phyloP scores from a whole-genome alignment of 1,140 invertebrate genomes.

The Goniozus legneri region DNA sequence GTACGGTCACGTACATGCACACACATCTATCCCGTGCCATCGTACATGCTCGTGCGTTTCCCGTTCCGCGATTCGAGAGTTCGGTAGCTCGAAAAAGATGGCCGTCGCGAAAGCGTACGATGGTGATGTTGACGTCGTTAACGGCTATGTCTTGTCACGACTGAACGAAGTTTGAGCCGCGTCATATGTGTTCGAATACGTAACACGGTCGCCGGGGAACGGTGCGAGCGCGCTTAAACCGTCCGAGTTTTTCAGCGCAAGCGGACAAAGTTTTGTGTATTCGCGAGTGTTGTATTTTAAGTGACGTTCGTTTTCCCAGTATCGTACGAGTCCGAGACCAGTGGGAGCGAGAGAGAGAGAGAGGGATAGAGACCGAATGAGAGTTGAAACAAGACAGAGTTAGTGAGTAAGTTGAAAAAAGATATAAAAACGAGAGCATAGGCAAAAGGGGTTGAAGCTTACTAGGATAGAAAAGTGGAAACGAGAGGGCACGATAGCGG shows the following conservation, averaged over 20 bases:
- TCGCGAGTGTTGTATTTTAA: neutral
- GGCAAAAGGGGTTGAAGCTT: neutral
- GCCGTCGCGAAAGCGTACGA: conserved; percentile 51
- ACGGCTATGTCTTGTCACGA: conserved; percentile 38
- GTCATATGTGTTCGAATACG: too few relatives aligned
- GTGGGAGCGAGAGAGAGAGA: conserved; percentile 8
- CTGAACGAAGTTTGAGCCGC: conserved; percentile 33
- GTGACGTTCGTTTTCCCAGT: too few relatives aligned
- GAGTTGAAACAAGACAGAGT: neutral
- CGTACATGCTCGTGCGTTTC: conserved; percentile 21
- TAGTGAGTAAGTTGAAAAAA: too few relatives aligned
- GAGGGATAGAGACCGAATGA: conserved; percentile 11
- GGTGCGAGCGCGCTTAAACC: conserved; percentile 19
- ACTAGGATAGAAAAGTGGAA: neutral
- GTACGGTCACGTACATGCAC: too few relatives aligned
- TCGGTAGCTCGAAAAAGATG: conserved; percentile 44
- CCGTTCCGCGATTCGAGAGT: conserved; percentile 26
- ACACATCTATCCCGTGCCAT: too few relatives aligned
- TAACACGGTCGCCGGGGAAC: too few relatives aligned
- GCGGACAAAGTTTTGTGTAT: too few relatives aligned
- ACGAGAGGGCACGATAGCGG: neutral
- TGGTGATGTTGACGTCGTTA: conserved; percentile 51
- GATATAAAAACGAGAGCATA: neutral
- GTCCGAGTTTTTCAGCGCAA: too few relatives aligned
- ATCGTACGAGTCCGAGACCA: neutral